Evolutionary conservation across 2,113 vertebrate species (phyloP), one percentile per base, ranked within the genome.

Genomic region (Catagonus wagneri): DNA sequence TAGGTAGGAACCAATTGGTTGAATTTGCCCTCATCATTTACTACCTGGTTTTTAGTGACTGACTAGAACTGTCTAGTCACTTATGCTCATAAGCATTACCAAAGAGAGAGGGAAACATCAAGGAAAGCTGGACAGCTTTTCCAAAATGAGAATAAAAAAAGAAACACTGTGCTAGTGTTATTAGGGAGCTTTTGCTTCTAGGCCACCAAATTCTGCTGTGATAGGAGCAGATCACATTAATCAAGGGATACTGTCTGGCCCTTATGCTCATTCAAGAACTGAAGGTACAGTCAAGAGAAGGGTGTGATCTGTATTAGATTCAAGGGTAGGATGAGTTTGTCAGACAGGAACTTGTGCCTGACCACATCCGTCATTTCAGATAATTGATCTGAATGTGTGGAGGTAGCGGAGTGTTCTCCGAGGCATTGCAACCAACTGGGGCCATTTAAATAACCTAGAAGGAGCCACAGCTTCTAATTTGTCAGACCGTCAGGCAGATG

Each of bases 381-480:
- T 96, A 97, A 97, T 75, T 97, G 68, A 94, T 98, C 88, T 72
- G 81, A 92, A 93, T 12, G 20, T 90, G 0, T 86, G 29, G 34
- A 89, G 89, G 52, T 22, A 83, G 65, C 75, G 85, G 36, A 83
- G 34, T 96, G 68, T 94, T 60, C 16, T 90, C 61, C 95, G 95
- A 97, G 93, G 52, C 79, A 3, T 93, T n/a, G 58, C 60, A 11
- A 34, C 2, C 39, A 95, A 88, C n/a, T 5, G 0, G 44, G 91
- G 52, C 32, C 36, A 93, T 89, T 72, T 75, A 81, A 83, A 89
- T 36, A 79, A 81, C 66, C 72, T 94, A 58, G 68, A 93, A 95
- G 93, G 95, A 85, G 96, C 75, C 96, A 97, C 34, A 27, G 36
- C 87, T 97, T 97, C 85, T 1, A 81, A 97, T 98, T 68, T 96